Conservation (phyloP, 1,140 invertebrate species). For the Camponotus floridanus region DNA sequence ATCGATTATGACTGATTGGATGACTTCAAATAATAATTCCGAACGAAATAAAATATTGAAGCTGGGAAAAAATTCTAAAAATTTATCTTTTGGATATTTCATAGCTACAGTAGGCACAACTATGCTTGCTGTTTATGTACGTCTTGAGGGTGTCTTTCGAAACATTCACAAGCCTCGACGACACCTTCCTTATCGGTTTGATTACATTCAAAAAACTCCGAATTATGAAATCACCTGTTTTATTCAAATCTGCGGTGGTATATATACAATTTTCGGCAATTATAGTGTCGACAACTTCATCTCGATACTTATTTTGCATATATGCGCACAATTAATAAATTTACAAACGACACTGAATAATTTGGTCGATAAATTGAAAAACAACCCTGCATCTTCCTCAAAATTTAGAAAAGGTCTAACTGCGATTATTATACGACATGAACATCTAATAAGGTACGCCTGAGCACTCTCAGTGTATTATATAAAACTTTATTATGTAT, state of each 20-base stretch:
- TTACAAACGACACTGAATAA: slow-evolving; percentile 31
- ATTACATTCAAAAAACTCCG: not conserved
- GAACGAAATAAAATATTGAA: slow-evolving; percentile 43
- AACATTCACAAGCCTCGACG: not conserved
- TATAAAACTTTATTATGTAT: not conserved
- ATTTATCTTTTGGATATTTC: not conserved
- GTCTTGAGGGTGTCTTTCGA: not conserved
- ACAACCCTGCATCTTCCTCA: not conserved
- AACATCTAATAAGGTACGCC: slow-evolving; percentile 66
- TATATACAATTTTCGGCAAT: not conserved
- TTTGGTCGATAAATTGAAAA: slow-evolving; percentile 1
- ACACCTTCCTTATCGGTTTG: not conserved
- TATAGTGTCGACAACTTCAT: slow-evolving; percentile 60
- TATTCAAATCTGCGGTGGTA: not conserved
- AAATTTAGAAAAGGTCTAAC: slow-evolving; percentile 47
- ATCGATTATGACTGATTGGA: slow-evolving; percentile 19
- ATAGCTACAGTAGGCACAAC: too few relatives aligned
- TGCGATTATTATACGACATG: slow-evolving; percentile 65
- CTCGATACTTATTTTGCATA: slow-evolving; percentile 68
- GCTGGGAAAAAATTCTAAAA: not conserved
- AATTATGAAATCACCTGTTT: not conserved
- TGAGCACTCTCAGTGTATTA: not conserved
- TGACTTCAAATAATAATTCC: not conserved
- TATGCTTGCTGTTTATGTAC: not conserved
- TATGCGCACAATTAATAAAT: slow-evolving; percentile 66